These are phyloP conservation scores for Acheta domesticus DNA, from an alignment of 2,888 invertebrate genomes.

Conservation along the genomic window DNA sequence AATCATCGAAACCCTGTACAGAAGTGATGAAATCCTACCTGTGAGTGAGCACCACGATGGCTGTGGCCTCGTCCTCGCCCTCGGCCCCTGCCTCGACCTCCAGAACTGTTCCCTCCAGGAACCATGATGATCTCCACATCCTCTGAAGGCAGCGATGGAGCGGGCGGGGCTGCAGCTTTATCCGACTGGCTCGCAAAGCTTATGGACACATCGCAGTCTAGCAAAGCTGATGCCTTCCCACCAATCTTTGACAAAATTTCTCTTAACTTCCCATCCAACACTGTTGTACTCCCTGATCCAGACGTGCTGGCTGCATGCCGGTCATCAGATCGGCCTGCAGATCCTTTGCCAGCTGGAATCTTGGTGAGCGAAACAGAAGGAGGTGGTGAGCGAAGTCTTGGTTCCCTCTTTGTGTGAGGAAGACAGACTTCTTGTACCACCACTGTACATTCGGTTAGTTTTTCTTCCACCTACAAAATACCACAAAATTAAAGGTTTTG, in stretches of 20 bases:
- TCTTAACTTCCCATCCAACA: conserved; percentile 29
- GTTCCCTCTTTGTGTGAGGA: background rate
- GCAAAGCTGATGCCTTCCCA: conserved; percentile 24
- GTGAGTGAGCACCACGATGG: background rate
- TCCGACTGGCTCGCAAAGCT: conserved; percentile 24
- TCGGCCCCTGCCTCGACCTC: background rate
- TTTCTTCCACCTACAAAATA: background rate
- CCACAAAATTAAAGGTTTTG: no score
- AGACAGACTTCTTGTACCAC: background rate
- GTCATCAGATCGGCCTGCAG: background rate
- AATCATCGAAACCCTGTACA: no score
- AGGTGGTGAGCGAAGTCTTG: background rate
- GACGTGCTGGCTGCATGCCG: background rate
- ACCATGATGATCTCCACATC: conserved; percentile 28
- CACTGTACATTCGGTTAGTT: background rate
- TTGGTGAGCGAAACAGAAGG: background rate
- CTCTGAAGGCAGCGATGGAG: background rate
- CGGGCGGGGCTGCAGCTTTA: background rate
- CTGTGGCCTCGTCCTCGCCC: background rate
- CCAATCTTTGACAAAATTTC: conserved; percentile 35
- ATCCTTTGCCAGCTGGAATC: background rate
- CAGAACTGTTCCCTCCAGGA: background rate
- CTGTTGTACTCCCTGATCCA: background rate
- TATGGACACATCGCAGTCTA: conserved; percentile 32
- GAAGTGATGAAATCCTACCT: background rate